Evolutionary conservation across 23 tunicate species (phyloP), one percentile per base, ranked within the genome.

Genomic region (Ciona savignyi): DNA sequence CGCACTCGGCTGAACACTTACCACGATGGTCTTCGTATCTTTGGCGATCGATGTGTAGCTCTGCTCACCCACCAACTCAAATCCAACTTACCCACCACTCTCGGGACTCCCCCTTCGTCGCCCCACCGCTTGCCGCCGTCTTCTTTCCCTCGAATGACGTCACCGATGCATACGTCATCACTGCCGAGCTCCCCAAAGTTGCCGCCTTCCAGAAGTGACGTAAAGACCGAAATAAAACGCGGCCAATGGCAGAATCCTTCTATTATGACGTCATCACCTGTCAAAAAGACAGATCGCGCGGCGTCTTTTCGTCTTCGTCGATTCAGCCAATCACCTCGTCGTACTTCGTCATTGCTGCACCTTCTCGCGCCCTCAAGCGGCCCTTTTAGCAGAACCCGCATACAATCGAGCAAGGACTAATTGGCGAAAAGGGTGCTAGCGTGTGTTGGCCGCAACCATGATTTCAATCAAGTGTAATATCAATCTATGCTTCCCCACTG

Each of bases 41-140:
- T 48, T 32, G 84, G 84, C 22, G 84, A 80, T 63, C 77, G 84
- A 33, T 80, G 84, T 29, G 76, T 71, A 0, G 84, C 84, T 35
- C 60, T 80, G 9, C 71, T 80, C 32, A n/a, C 77, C 9, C 30
- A 65, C 3, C 83, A 68, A 42, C 30, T 77, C 6, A 65, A 66
- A 23, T 32, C 79, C 11, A 65, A 65, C 0, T 71, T 51, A n/a
- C 76, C 76, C 15, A 6, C 56, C 56, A 9, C 56, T 6, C 70
- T 24, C 2, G 23, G 30, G 70, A 15, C 9, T 6, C 15, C 56
- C 56, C 15, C 56, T 15, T 6, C 56, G 56, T 42, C 56, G 56
- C 15, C 56, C 9, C 15, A 6, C 9, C 56, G 56, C 15, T 23
- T 69, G 34, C 73, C 32, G 25, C 24, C 73, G 1, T 35, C 48